Percentiles rank a stretch among this genome's conserved stretches.
Conservation (phyloP, 2,888 invertebrate species). For the Conistra vaccinii region DNA sequence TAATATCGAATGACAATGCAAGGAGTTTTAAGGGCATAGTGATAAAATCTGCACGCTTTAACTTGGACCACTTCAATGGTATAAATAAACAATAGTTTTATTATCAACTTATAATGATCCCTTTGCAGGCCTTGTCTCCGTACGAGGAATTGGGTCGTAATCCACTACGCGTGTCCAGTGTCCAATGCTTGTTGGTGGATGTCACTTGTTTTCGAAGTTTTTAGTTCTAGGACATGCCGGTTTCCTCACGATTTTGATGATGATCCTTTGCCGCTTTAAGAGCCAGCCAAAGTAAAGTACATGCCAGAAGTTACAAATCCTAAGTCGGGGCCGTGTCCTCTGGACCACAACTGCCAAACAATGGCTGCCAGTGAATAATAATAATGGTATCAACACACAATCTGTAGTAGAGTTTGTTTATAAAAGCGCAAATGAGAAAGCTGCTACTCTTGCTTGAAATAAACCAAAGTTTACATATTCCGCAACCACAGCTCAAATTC, state of each 20-base stretch:
- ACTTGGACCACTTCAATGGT: background rate
- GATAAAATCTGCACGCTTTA: background rate
- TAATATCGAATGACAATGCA: conserved; percentile 25
- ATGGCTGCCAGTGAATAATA: background rate
- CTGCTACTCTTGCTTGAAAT: conserved; percentile 15
- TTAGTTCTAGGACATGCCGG: background rate
- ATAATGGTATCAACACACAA: background rate
- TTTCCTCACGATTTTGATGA: no score
- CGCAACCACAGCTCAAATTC: conserved; percentile 29
- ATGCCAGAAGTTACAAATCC: background rate
- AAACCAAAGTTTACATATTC: conserved; percentile 38
- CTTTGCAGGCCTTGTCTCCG: background rate
- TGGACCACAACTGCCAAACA: no score
- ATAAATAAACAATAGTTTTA: no score
- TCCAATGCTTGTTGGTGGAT: background rate
- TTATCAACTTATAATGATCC: background rate
- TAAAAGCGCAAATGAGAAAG: background rate
- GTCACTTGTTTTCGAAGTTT: background rate
- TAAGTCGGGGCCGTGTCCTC: background rate
- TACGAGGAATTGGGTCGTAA: background rate
- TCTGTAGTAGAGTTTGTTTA: conserved; percentile 3
- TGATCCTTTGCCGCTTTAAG: background rate
- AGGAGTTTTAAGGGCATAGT: background rate
- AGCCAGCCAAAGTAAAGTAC: no score
- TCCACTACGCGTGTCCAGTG: background rate